Percentiles rank a stretch among this genome's conserved stretches.
Evolutionary conservation across 2,113 vertebrate genomes (phyloP).

Genomic region (Leptocoma aspasia): DNA sequence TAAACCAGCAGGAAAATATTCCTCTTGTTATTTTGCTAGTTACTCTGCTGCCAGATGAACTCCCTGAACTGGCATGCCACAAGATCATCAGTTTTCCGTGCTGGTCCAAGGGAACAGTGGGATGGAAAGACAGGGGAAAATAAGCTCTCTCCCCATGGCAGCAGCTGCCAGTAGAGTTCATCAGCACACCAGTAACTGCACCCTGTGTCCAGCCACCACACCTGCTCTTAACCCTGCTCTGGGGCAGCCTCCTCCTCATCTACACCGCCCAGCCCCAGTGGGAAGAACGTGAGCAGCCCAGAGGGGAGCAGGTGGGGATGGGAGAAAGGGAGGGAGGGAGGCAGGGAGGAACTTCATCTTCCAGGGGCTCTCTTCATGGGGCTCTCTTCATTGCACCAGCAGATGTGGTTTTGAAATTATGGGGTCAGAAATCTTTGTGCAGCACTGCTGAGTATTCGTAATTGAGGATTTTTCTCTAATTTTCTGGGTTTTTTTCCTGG

Average conservation of each 20-base stretch:
- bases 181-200: background rate
- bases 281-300: rapidly evolving
- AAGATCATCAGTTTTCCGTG: background rate
- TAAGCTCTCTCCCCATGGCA: background rate
- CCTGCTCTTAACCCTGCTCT: rapidly evolving
- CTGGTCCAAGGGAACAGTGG: background rate
- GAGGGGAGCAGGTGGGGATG: background rate
- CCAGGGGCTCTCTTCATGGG: background rate
- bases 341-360: background rate
- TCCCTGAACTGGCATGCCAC: background rate
- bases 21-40: background rate
- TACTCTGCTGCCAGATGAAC: background rate
- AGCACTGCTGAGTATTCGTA: background rate
- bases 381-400: background rate
- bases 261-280: rapidly evolving
- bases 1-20: background rate
- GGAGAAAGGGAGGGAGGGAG: background rate
- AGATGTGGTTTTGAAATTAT: background rate
- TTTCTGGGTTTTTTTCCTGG: background rate
- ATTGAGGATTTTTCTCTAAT: background rate
- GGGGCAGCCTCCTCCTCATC: background rate
- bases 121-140: background rate
- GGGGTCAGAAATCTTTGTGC: background rate
- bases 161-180: background rate
- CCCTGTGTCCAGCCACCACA: background rate